Conservation (phyloP, 2,113 vertebrate species). For the Pteropus alecto region DNA sequence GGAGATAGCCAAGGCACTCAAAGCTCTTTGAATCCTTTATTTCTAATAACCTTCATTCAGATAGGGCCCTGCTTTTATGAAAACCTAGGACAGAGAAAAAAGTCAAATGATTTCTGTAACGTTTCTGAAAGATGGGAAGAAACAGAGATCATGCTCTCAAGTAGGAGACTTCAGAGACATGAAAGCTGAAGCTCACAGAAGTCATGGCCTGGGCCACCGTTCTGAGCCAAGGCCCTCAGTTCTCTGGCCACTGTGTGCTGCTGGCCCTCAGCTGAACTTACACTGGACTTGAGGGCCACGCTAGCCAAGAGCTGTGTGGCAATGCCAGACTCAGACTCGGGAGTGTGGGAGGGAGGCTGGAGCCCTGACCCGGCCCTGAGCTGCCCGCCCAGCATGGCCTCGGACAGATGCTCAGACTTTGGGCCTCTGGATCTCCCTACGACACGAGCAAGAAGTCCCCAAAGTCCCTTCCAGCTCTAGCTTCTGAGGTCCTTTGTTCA, state of each 20-base stretch:
- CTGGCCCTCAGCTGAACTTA: background rate
- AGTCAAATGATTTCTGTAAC: background rate
- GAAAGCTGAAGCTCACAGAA: background rate
- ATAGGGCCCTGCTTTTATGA: background rate
- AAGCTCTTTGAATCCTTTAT: background rate
- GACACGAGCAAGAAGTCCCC: background rate
- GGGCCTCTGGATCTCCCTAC: background rate
- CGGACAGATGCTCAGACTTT: background rate
- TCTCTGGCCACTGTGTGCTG: background rate
- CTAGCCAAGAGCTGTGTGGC: background rate
- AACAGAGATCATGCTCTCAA: background rate
- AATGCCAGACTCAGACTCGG: background rate
- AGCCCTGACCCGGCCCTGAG: background rate
- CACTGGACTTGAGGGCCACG: fast-evolving
- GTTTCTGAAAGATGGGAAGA: background rate
- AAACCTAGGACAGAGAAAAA: background rate
- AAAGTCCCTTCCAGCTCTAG: background rate
- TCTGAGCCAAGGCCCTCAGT: background rate
- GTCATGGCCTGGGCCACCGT: background rate
- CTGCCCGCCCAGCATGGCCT: background rate
- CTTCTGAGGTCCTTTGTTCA: background rate
- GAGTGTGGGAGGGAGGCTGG: background rate
- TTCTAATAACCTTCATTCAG: background rate
- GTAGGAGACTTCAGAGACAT: background rate
- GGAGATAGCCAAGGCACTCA: background rate